Conservation (phyloP, 1,140 invertebrate species). For the Brachionus manjavacas region DNA sequence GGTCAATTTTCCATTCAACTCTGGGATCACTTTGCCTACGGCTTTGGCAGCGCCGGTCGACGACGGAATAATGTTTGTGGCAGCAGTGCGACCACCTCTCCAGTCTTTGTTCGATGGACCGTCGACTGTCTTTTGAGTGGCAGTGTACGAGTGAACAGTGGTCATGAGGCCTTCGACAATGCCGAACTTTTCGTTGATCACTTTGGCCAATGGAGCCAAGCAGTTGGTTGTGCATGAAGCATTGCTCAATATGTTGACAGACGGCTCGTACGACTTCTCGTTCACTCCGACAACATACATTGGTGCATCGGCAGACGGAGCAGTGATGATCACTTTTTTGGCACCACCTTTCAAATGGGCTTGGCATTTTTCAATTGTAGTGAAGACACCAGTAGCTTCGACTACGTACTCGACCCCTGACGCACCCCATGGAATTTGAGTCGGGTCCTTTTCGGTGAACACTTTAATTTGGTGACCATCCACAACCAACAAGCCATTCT, state of each 20-base stretch:
- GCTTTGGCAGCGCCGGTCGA: constrained; percentile 96
- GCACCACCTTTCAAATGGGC: constrained; percentile 80
- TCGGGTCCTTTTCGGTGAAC: constrained; percentile 63
- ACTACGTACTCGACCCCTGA: constrained; percentile 87
- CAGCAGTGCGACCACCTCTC: constrained; percentile 91
- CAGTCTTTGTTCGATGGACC: constrained; percentile 88
- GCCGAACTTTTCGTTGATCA: constrained; percentile 87
- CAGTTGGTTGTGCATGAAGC: constrained; percentile 99
- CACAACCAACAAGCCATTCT: constrained; percentile 73
- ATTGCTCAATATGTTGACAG: constrained; percentile 70
- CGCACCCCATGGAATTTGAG: constrained; percentile 78
- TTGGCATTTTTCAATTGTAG: constrained; percentile 81
- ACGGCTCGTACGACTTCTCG: constrained; percentile 73
- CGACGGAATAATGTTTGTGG: constrained; percentile 94
- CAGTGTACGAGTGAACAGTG: constrained; percentile 92
- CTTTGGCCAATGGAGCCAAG: constrained; percentile 92
- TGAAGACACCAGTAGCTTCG: constrained; percentile 95
- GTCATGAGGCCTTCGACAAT: constrained; percentile 97
- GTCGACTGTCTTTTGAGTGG: constrained; percentile 95
- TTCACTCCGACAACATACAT: constrained; percentile 97
- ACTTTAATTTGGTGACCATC: constrained; percentile 63
- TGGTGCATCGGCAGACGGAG: constrained; percentile 94
- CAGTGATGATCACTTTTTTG: constrained; percentile 97
- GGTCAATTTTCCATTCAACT: constrained; percentile 65
- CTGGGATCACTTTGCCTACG: constrained; percentile 63